Base-by-base conservation (phyloP, 2,888 invertebrate species). In the Leptura quadrifasciata region DNA sequence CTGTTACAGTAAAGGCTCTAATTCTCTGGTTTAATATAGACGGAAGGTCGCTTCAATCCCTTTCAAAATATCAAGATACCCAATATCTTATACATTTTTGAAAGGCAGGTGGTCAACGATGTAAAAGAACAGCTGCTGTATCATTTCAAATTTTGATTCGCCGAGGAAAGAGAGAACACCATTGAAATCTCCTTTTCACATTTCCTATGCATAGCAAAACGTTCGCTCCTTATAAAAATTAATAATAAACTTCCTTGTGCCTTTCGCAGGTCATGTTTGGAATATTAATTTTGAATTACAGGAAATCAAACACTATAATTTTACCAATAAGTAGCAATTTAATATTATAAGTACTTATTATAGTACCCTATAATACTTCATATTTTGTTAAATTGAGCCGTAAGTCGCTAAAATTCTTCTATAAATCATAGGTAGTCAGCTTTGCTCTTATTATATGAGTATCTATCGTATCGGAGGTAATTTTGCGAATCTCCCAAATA, bases 91-190 rank as follows among this genome's bases (percentile, higher is more conserved):
- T 0, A 47, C 47, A 47, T 35, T 65, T 39, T 61, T 61, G 57
- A 55, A 65, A 67, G 58, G 73, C 73, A 73, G 73, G 73, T 73
- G 73, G 73, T 67, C 73, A 73, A 73, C 58, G 58, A 20, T 47
- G 21, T 47, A 17, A 17, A 58, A 27, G 57, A 72, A 57, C 73
- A 73, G 73, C 73, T 73, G 73, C 73, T 63, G 73, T 60, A 73
- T 60, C 73, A 73, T 67, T 73, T 71, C 47, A 27, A 61, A 71
- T 21, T 60, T 52, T 58, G 71, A 71, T 71, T 71, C 71, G 71
- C 61, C 20, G 15, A 39, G 21, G 35, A 71, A 57, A 69, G 57
- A 71, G 61, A 71, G 61, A 17, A 21, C 61, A 52, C 12, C 24
- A 71, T 17, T 31, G 24, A 31, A 57, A 35, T 35, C 57, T 69